Evolutionary conservation across 2,113 vertebrate species (phyloP).

Genomic region (Psilopsiagon aymara): DNA sequence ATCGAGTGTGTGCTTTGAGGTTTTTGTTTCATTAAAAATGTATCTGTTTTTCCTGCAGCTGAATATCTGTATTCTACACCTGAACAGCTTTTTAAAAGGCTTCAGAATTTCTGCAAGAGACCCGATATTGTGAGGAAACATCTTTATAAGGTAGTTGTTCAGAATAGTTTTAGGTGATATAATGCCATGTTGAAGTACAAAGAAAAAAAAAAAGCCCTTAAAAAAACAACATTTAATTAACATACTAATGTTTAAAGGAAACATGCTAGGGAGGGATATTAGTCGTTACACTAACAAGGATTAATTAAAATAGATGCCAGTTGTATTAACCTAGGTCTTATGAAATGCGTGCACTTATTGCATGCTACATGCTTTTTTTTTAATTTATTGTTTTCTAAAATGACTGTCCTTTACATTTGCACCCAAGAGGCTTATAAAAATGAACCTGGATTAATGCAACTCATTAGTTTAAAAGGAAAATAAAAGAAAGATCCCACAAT

Average conservation of each 20-base stretch:
- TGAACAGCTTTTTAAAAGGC: constrained; percentile 92
- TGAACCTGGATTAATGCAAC: constrained; percentile 87
- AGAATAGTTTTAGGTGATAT: constrained; percentile 69
- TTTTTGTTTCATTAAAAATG: constrained; percentile 99
- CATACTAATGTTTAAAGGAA: constrained; percentile 85
- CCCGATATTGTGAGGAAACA: constrained; percentile 86
- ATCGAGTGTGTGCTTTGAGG: constrained; percentile 99
- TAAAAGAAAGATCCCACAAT: constrained; percentile 80
- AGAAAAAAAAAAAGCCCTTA: constrained; percentile 2
- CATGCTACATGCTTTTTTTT: constrained; percentile 76
- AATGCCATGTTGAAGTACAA: constrained; percentile 74
- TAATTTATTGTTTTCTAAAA: constrained; percentile 86
- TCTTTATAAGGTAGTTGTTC: constrained; percentile 85
- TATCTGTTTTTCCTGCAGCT: constrained; percentile 94
- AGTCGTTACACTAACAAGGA: constrained; percentile 86
- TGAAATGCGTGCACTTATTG: constrained; percentile 82
- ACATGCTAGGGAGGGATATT: constrained; percentile 81
- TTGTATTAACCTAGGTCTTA: constrained; percentile 86
- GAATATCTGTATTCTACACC: constrained; percentile 96
- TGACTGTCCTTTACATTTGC: constrained; percentile 83
- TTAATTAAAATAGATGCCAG: constrained; percentile 85
- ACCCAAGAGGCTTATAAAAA: constrained; percentile 85
- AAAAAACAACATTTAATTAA: constrained; percentile 82
- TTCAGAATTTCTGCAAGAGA: constrained; percentile 89
- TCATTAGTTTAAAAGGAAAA: constrained; percentile 86